These are phyloP conservation scores for Protodeltote pygarga DNA, from an alignment of 2,888 invertebrate genomes.

Conservation along the genomic window DNA sequence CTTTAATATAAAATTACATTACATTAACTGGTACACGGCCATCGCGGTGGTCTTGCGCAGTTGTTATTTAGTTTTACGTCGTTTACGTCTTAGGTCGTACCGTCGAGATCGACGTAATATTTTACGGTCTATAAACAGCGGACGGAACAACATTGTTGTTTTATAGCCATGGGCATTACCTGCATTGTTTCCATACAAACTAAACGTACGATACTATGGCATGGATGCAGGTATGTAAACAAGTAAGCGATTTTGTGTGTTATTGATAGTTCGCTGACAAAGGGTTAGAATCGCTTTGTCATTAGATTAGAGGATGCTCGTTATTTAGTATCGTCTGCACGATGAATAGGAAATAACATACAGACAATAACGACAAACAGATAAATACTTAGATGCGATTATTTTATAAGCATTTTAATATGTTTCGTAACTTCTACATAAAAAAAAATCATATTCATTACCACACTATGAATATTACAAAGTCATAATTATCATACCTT, in stretches of 20 bases:
- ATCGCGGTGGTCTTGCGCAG: slow-evolving; percentile 22
- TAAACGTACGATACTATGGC: slow-evolving; percentile 26
- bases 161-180: slow-evolving; percentile 56
- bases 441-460: background rate
- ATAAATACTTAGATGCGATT: too few relatives aligned
- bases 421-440: background rate
- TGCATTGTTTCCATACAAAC: slow-evolving; percentile 65
- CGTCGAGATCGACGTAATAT: slow-evolving; percentile 63
- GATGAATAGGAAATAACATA: background rate
- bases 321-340: background rate
- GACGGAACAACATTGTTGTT: slow-evolving; percentile 61
- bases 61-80: slow-evolving; percentile 49
- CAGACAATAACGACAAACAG: background rate
- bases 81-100: slow-evolving; percentile 35
- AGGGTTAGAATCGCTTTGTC: slow-evolving; percentile 18
- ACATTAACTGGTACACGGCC: slow-evolving; percentile 20
- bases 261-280: slow-evolving; percentile 21
- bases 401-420: too few relatives aligned
- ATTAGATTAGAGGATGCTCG: slow-evolving; percentile 17
- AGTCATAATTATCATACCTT: background rate
- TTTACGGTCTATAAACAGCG: slow-evolving; percentile 71
- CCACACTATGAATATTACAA: background rate
- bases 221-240: slow-evolving; percentile 36
- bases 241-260: slow-evolving; percentile 17
- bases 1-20: slow-evolving; percentile 15